These are phyloP conservation scores for Chymomyza caudatula DNA, from an alignment of 2,888 invertebrate species.

Conservation along the genomic window DNA sequence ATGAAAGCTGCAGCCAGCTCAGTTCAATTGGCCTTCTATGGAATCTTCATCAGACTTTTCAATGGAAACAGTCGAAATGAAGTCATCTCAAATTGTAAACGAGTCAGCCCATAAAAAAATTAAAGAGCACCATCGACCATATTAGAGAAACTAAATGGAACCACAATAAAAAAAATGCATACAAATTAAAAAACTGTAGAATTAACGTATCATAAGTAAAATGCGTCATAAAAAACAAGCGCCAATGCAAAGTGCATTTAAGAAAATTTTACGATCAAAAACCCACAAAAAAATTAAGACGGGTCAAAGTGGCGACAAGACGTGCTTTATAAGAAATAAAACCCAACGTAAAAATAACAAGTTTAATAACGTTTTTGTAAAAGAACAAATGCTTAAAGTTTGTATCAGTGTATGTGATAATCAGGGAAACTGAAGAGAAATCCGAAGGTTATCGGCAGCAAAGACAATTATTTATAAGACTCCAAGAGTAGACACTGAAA, in stretches of 20 bases:
- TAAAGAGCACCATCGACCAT: neutral
- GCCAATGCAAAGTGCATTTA: slow-evolving; percentile 19
- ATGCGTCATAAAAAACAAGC: slow-evolving; percentile 44
- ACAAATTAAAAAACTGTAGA: slow-evolving; percentile 25
- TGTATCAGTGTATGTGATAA: neutral
- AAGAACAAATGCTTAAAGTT: neutral
- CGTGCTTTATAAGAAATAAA: neutral
- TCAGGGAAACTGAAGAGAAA: neutral
- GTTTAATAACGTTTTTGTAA: neutral
- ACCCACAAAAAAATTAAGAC: neutral
- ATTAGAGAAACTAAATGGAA: neutral
- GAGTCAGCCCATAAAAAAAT: neutral
- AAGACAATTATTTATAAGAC: neutral
- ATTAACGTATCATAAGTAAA: slow-evolving; percentile 46
- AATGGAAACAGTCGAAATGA: neutral
- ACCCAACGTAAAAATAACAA: neutral
- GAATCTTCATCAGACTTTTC: neutral
- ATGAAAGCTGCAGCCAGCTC: neutral
- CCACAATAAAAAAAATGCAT: slow-evolving; percentile 14
- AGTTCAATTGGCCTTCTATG: neutral
- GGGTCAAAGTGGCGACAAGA: neutral
- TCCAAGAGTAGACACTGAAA: neutral
- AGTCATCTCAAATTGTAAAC: neutral
- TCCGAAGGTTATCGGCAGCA: neutral
- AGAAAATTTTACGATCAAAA: neutral